These are phyloP conservation scores for Leptarthrus brevirostris DNA, from an alignment of 2,888 invertebrate species.

Conservation along the genomic window DNA sequence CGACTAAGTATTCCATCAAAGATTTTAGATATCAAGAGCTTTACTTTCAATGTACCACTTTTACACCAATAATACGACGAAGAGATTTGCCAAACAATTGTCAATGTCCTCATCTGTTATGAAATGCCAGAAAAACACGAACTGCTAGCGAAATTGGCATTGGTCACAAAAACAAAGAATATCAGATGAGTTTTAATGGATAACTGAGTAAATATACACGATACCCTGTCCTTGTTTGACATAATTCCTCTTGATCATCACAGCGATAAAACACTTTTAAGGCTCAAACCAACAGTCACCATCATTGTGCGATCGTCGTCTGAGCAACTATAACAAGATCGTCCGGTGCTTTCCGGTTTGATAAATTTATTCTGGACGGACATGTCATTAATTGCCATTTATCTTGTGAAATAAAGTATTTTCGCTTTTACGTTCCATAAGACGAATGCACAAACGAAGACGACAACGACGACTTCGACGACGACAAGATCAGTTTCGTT, in stretches of 20 bases:
- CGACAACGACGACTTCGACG: background rate
- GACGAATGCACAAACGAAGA: slow-evolving; percentile 16
- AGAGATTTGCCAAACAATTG: too few relatives aligned
- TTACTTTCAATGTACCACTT: too few relatives aligned
- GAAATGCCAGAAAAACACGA: too few relatives aligned
- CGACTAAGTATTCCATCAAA: too few relatives aligned
- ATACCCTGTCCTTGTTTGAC: slow-evolving; percentile 64
- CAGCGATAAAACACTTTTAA: slow-evolving; percentile 61
- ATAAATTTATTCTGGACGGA: slow-evolving; percentile 55
- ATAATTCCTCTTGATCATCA: slow-evolving; percentile 65
- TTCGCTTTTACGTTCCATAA: slow-evolving; percentile 41
- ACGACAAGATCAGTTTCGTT: slow-evolving; percentile 45
- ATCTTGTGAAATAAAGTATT: slow-evolving; percentile 45
- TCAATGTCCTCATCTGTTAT: too few relatives aligned
- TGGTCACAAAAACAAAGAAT: slow-evolving; percentile 39
- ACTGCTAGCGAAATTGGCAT: too few relatives aligned
- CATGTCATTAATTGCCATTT: slow-evolving; percentile 56
- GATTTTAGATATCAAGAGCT: too few relatives aligned
- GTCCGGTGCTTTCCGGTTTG: slow-evolving; percentile 46
- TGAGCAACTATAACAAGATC: slow-evolving; percentile 34
- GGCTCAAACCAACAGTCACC: slow-evolving; percentile 34
- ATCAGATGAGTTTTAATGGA: slow-evolving; percentile 43
- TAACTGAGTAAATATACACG: slow-evolving; percentile 54
- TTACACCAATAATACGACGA: too few relatives aligned
- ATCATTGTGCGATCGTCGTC: slow-evolving; percentile 44